Percentiles rank a stretch among this genome's conserved stretches.
Conservation (phyloP, 2,888 invertebrate genomes). For the Clivina fossor region DNA sequence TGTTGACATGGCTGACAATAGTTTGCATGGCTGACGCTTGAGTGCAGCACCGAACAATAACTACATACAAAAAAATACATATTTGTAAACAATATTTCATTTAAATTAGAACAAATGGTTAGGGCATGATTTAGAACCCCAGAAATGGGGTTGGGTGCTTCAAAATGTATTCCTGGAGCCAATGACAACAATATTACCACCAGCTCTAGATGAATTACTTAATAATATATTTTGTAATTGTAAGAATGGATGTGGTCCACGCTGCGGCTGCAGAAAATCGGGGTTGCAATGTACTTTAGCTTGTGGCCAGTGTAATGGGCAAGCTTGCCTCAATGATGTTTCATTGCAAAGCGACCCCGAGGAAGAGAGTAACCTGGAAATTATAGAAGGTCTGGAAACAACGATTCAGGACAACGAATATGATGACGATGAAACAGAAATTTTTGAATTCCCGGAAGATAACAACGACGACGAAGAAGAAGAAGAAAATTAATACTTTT, state of each 20-base stretch:
- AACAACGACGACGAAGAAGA: background rate
- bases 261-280: slow-evolving; percentile 44
- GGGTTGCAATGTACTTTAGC: slow-evolving; percentile 43
- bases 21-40: too few species aligned
- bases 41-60: too few species aligned
- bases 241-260: slow-evolving; percentile 42
- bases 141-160: slow-evolving; percentile 41
- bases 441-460: background rate
- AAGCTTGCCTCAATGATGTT: slow-evolving; percentile 39
- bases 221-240: slow-evolving; percentile 43
- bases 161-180: slow-evolving; percentile 45
- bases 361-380: slow-evolving; percentile 33
- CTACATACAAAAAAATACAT: too few species aligned
- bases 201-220: slow-evolving; percentile 43
- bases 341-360: slow-evolving; percentile 5
- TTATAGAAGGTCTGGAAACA: slow-evolving; percentile 35
- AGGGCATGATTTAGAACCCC: slow-evolving; percentile 38
- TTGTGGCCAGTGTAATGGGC: slow-evolving; percentile 41
- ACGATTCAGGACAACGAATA: slow-evolving; percentile 30
- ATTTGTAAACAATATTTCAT: too few species aligned
- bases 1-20: too few species aligned
- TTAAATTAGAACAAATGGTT: too few species aligned
- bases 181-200: slow-evolving; percentile 43
- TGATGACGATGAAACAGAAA: slow-evolving; percentile 25
- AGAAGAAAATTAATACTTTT: background rate